A percentile compares a stretch with the other conserved stretches of the same genome.
Evolutionary conservation across 2,888 invertebrate species (phyloP).

Genomic region (Eumacrocentrus americanus): DNA sequence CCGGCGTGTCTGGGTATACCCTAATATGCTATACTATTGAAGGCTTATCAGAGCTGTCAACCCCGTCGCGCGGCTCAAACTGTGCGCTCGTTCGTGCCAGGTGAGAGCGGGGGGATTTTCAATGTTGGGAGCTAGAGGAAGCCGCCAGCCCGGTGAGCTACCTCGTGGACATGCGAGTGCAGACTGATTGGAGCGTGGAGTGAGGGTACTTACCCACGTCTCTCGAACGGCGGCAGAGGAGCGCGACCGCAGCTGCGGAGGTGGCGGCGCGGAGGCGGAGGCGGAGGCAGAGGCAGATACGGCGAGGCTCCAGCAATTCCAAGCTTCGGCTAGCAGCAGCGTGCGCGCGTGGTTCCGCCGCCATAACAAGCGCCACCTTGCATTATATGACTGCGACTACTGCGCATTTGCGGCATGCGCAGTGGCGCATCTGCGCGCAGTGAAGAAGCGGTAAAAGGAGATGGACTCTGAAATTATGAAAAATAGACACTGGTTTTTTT

Average conservation of each 20-base stretch:
- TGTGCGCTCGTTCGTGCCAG: constrained; percentile 20
- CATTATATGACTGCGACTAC: background rate
- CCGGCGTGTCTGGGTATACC: constrained; percentile 21
- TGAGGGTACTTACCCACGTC: constrained; percentile 61
- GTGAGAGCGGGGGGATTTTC: constrained; percentile 24
- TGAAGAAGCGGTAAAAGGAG: too few relatives aligned
- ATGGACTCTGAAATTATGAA: background rate
- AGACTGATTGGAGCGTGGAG: constrained; percentile 57
- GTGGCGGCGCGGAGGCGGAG: constrained; percentile 49
- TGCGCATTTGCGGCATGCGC: background rate
- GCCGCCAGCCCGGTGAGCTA: constrained; percentile 50
- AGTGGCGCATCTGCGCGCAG: background rate
- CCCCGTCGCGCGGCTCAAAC: constrained; percentile 35
- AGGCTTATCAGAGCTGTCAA: constrained; percentile 31
- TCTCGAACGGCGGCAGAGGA: constrained; percentile 41
- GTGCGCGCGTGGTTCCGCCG: constrained; percentile 41
- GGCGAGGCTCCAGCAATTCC: constrained; percentile 26
- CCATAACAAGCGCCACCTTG: constrained; percentile 37
- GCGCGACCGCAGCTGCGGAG: constrained; percentile 38
- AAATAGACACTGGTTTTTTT: background rate
- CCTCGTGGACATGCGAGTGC: constrained; percentile 61
- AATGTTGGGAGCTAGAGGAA: constrained; percentile 49
- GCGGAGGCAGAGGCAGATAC: constrained; percentile 41
- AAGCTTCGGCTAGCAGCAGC: constrained; percentile 36
- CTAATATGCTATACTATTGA: constrained; percentile 18